These are phyloP conservation scores for Selenia dentaria DNA, from an alignment of 2,888 invertebrate species.

Conservation along the genomic window DNA sequence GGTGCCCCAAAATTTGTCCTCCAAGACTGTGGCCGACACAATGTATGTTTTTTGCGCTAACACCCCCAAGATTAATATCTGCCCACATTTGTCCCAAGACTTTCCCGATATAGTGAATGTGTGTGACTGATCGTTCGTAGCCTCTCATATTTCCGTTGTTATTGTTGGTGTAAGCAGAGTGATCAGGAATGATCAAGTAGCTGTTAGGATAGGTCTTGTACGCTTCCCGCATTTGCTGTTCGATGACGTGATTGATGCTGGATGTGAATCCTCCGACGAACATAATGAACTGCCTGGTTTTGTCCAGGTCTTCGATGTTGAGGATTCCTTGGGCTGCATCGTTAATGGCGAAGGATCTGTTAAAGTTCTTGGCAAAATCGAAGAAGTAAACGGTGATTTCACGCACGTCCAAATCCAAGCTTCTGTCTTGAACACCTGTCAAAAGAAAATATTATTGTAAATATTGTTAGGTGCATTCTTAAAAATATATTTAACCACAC, in stretches of 20 bases:
- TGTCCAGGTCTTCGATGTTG: slow-evolving; percentile 48
- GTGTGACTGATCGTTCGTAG: slow-evolving; percentile 68
- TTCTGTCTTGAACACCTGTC: slow-evolving; percentile 59
- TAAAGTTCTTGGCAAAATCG: slow-evolving; percentile 54
- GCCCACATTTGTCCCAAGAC: slow-evolving; percentile 60
- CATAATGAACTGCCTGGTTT: slow-evolving; percentile 57
- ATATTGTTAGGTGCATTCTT: background rate
- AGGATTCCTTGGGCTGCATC: slow-evolving; percentile 62
- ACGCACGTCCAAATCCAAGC: slow-evolving; percentile 59
- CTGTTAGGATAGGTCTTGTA: slow-evolving; percentile 63
- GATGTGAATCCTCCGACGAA: slow-evolving; percentile 72
- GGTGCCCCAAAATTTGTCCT: slow-evolving; percentile 64
- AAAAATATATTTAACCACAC: background rate
- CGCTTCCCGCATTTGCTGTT: slow-evolving; percentile 59
- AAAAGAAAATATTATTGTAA: background rate
- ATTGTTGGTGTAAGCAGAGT: slow-evolving; percentile 68
- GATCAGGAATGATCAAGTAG: slow-evolving; percentile 72
- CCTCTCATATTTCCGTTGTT: slow-evolving; percentile 60
- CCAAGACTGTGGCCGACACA: slow-evolving; percentile 75
- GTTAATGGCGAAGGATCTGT: slow-evolving; percentile 50
- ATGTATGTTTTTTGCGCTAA: slow-evolving; percentile 61
- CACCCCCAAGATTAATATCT: slow-evolving; percentile 49
- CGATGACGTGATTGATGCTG: slow-evolving; percentile 63
- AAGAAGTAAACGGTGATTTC: slow-evolving; percentile 63
- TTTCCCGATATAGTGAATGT: slow-evolving; percentile 69